Percentiles rank a stretch among this genome's conserved stretches.
phyloP scores from a whole-genome alignment of 2,797 vertebrate species.

The Florisuga fusca region DNA sequence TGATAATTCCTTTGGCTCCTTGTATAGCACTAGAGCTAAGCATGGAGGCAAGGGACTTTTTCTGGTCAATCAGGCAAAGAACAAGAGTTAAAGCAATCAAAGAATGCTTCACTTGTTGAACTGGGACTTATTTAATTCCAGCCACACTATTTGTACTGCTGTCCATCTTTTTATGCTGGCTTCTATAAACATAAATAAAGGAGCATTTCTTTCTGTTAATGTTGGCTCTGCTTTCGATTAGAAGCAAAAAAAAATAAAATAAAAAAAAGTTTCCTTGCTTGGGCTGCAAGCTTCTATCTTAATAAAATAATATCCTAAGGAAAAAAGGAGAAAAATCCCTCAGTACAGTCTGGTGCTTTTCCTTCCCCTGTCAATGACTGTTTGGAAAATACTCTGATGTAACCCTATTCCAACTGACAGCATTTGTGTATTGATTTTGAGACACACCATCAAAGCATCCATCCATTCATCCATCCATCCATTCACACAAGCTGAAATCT shows the following conservation, averaged over 20 bases:
- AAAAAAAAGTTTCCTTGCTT: neutral
- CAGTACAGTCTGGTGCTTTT: neutral
- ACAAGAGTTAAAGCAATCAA: neutral
- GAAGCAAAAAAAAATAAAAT: neutral
- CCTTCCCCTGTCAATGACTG: neutral
- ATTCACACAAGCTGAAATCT: neutral
- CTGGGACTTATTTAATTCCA: neutral
- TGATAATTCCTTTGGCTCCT: rapidly evolving
- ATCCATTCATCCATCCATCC: neutral
- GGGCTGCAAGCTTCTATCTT: neutral
- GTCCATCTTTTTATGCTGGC: neutral
- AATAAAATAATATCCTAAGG: neutral
- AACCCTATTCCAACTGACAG: neutral
- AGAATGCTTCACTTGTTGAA: neutral
- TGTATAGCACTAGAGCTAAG: neutral
- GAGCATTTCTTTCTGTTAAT: neutral
- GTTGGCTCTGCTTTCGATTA: neutral
- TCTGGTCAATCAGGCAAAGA: neutral
- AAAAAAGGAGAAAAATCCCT: neutral
- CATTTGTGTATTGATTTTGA: neutral
- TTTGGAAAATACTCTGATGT: conserved; percentile 2
- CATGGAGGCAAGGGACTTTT: neutral
- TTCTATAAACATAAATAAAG: neutral
- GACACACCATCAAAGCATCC: neutral
- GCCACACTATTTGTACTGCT: neutral